phyloP scores from a whole-genome alignment of 2,888 invertebrate species.

The Nephrotoma appendiculata region DNA sequence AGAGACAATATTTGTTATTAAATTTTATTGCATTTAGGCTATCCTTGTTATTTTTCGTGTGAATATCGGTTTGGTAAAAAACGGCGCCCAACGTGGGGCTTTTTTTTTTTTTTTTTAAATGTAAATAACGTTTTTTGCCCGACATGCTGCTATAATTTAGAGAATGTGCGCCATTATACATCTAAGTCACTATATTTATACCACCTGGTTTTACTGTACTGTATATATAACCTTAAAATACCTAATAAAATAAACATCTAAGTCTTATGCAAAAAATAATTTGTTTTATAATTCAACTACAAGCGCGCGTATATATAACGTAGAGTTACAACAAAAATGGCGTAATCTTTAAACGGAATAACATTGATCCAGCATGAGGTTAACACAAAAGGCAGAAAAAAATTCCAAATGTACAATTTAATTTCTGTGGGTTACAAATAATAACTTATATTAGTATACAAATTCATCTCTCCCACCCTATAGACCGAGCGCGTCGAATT shows the following conservation, averaged over 20 bases:
- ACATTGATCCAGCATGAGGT: neutral
- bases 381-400: neutral
- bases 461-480: neutral
- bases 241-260: neutral
- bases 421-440: neutral
- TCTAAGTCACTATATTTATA: neutral
- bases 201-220: neutral
- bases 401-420: neutral
- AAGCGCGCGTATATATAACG: neutral
- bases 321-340: neutral
- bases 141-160: too few relatives aligned
- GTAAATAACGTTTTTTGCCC: too few relatives aligned
- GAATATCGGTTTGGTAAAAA: too few relatives aligned
- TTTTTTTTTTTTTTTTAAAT: too few relatives aligned
- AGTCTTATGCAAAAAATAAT: neutral
- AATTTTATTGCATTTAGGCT: too few relatives aligned
- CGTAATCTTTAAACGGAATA: neutral
- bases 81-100: too few relatives aligned
- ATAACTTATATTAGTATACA: neutral
- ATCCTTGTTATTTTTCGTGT: too few relatives aligned
- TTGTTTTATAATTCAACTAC: neutral
- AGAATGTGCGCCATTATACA: neutral
- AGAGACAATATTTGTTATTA: too few relatives aligned
- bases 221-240: neutral
- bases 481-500: neutral